Evolutionary conservation across 2,888 invertebrate genomes (phyloP), one percentile per base, ranked within the genome.

Genomic region (Machimus atricapillus): DNA sequence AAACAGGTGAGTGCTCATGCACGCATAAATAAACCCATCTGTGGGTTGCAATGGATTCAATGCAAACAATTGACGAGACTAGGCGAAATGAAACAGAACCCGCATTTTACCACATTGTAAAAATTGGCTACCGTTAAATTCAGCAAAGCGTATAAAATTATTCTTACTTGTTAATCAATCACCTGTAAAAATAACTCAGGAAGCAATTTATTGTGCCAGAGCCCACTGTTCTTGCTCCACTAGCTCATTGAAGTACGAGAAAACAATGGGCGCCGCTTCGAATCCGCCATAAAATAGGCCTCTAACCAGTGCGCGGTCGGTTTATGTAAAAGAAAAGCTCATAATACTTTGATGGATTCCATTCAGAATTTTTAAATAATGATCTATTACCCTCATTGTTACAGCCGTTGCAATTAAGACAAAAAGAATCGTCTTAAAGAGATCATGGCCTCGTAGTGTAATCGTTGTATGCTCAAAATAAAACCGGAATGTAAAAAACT

Each of bases 111-210:
- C 66, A 66, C 66, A 27, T 19, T 66, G 66, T 19, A 66, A 66
- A 66, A 66, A 66, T 66, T 66, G 31, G 31, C 81, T 31, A 81
- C 81, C 81, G 81, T 81, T 81, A 81, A 81, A 81, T 2, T 1
- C 81, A 81, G 52, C 56, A 52, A 81, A 81, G 52, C 81, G 81
- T 81, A 81, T 81, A 81, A 81, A 81, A 52, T 56, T 81, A 81
- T 81, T 52, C 27, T 81, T 81, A 81, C 81, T 81, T 56, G 81
- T 81, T 81, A 81, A 81, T 81, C 81, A 81, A 81, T 81, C 81
- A 81, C 81, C 81, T 81, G 81, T 81, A 81, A 81, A 81, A 81
- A 81, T 81, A 81, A 81, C 81, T 56, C 31, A 81, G 81, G 81
- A 81, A 81, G 56, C 46, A 81, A 52, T 81, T 52, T 81, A 46